Evolutionary conservation across 2,113 vertebrate genomes (phyloP).

Genomic region (Cryptoleucopteryx plumbea): DNA sequence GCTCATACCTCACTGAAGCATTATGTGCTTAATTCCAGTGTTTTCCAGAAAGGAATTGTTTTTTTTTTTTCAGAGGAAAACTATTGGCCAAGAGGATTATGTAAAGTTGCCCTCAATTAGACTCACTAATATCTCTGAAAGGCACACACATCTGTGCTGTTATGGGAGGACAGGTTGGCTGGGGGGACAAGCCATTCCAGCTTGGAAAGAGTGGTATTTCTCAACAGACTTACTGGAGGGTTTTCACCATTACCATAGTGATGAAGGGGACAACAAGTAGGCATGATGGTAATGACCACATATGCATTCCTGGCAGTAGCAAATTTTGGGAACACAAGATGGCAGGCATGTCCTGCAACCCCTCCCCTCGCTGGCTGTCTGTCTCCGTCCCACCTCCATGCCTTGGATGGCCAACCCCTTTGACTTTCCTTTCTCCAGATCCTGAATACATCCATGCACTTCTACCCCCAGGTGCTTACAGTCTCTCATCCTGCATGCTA

Average conservation of each 20-base stretch:
- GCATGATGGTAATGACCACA: rapidly evolving
- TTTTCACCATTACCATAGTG: background rate
- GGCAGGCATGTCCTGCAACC: background rate
- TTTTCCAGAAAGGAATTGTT: background rate
- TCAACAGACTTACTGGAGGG: background rate
- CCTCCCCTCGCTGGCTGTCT: background rate
- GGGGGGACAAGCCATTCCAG: background rate
- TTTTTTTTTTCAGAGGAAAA: background rate
- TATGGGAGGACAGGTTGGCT: background rate
- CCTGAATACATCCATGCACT: background rate
- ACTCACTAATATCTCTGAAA: background rate
- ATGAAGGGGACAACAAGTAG: background rate
- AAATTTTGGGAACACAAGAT: background rate
- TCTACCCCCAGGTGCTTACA: rapidly evolving
- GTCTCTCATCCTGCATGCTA: background rate
- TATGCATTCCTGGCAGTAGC: background rate
- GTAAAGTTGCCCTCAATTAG: background rate
- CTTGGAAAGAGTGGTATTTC: background rate
- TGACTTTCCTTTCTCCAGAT: background rate
- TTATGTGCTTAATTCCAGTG: background rate
- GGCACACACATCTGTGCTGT: background rate
- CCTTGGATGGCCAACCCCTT: background rate
- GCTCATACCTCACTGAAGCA: background rate
- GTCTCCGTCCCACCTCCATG: background rate
- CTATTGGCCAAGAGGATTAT: background rate